Conservation (phyloP, 2,113 vertebrate genomes). For the Oreochromis niloticus region DNA sequence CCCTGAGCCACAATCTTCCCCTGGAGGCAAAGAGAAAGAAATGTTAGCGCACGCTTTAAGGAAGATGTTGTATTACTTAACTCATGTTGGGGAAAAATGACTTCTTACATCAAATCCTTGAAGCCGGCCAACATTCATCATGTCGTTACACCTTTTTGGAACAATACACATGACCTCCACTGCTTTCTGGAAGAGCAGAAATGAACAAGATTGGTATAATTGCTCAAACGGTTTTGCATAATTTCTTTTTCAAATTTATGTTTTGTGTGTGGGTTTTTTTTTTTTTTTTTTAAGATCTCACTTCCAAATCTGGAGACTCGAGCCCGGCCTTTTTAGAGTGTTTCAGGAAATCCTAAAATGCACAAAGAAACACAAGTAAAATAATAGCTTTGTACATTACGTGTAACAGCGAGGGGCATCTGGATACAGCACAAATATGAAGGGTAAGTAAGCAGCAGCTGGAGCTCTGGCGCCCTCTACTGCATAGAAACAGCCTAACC, state of each 20-base stretch:
- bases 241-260: background rate
- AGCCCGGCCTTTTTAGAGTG: slow-evolving; percentile 92
- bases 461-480: slow-evolving; percentile 4
- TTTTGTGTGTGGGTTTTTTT: background rate
- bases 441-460: background rate
- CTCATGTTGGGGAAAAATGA: background rate
- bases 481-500: slow-evolving; percentile 64
- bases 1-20: slow-evolving; percentile 98
- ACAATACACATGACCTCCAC: slow-evolving; percentile 98
- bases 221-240: background rate
- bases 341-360: slow-evolving; percentile 88
- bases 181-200: slow-evolving; percentile 80
- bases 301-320: slow-evolving; percentile 90
- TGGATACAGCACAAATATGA: background rate
- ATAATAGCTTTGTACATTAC: background rate
- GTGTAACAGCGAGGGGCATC: background rate
- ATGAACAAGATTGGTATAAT: background rate
- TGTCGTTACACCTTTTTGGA: slow-evolving; percentile 96
- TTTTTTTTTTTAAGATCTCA: slow-evolving; percentile 40
- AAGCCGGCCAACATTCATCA: slow-evolving; percentile 97
- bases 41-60: background rate
- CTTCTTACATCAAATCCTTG: slow-evolving; percentile 95
- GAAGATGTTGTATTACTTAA: background rate
- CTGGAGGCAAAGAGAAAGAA: slow-evolving; percentile 50
- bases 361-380: background rate